Evolutionary conservation across 2,797 vertebrate species (phyloP), one percentile per base, ranked within the genome.

Genomic region (Pempheris klunzingeri): DNA sequence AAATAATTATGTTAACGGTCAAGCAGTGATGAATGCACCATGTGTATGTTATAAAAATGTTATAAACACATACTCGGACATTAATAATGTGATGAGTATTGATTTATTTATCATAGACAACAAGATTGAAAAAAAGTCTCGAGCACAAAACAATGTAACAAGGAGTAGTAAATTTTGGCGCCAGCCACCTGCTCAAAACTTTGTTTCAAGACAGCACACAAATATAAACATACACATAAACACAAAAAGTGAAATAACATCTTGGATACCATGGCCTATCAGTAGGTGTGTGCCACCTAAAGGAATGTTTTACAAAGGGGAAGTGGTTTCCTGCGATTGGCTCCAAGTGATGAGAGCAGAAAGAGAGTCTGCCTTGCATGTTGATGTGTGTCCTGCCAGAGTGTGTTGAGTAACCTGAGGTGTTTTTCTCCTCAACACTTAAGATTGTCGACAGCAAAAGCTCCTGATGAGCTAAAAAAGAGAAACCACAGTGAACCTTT

Each of bases 401-500:
- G 78, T 30, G 53, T 78, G 49, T 63, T 7, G 67, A 82, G 71
- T 65, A 63, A 82, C 84, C 83, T 85, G 87, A 92, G 85, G 68
- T 76, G 47, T 69, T 73, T 36, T 61, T 82, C 58, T 83, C 43
- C 66, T 82, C 67, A 76, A 88, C 82, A 87, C 80, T 39, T 60
- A 24, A 64, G 92, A 93, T 93, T 93, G 91, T 93, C 91, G 46
- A 77, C 81, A 86, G 90, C 92, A 83, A 85, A 87, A 71, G 52
- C 71, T 71, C 71, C 49, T 5, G 17, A 74, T 74, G 57, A 90
- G 66, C 55, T 38, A 63, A 65, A 59, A 55, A 50, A 47, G 26
- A 30, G 11, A 78, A 60, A 63, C n/a, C 30, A 43, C 46, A 76
- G 53, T 61, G 64, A 69, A 60, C 6, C 14, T 44, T 34, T 52